Evolutionary conservation across 2,113 vertebrate species (phyloP).

Genomic region (Brienomyrus longianalis): DNA sequence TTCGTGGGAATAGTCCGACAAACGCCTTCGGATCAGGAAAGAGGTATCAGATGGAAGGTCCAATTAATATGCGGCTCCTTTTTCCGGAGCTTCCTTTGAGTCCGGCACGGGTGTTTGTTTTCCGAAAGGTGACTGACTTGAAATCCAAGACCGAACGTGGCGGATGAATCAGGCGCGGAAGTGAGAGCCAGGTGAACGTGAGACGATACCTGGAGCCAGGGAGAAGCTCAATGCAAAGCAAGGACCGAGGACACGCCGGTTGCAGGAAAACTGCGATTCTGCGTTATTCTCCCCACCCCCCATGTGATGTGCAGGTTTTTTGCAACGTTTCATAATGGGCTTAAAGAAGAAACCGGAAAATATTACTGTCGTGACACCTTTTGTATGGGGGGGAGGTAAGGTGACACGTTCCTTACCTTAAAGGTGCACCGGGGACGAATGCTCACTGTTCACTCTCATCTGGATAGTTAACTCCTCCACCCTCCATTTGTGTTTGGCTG

Average conservation of each 20-base stretch:
- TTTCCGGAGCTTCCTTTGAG: background rate
- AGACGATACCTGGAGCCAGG: background rate
- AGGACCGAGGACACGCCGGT: background rate
- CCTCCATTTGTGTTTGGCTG: background rate
- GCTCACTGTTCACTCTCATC: background rate
- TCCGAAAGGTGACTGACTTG: conserved; percentile 6
- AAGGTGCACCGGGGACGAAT: background rate
- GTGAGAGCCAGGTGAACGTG: background rate
- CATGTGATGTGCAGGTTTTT: background rate
- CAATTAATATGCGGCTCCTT: background rate
- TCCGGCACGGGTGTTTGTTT: background rate
- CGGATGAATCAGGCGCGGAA: background rate
- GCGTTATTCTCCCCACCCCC: background rate
- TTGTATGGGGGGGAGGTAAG: background rate
- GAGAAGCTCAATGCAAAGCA: background rate
- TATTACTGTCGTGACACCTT: background rate
- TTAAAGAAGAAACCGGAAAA: background rate
- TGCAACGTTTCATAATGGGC: background rate
- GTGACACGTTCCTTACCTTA: background rate
- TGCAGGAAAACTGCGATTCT: background rate
- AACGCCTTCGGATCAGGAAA: background rate
- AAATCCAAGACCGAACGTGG: background rate
- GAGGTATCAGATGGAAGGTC: background rate
- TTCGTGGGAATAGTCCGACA: background rate
- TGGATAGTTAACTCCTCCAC: background rate